These are phyloP conservation scores for Galaxias olidus DNA, from an alignment of 2,797 vertebrate species.

Conservation along the genomic window DNA sequence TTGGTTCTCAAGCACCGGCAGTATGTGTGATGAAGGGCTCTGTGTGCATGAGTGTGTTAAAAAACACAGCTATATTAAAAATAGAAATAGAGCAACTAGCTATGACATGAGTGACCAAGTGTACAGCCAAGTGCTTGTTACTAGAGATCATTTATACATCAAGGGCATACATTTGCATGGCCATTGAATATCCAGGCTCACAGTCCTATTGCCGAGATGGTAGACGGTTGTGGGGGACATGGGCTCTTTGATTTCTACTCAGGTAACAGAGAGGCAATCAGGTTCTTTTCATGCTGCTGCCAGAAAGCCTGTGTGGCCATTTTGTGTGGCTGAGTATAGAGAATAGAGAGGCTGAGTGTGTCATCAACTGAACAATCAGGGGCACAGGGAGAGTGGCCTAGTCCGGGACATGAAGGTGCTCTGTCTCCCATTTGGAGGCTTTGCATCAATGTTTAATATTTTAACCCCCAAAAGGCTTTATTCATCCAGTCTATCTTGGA, in stretches of 20 bases:
- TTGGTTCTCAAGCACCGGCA: too few species aligned
- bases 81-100: too few species aligned
- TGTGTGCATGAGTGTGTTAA: too few species aligned
- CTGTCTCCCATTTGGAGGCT: conserved; percentile 12
- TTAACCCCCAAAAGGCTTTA: neutral
- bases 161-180: neutral
- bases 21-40: too few species aligned
- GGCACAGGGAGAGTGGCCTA: neutral
- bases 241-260: conserved; percentile 8
- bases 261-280: conserved; percentile 8
- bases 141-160: neutral
- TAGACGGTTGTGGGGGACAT: neutral
- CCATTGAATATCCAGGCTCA: neutral
- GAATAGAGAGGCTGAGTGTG: conserved; percentile 2
- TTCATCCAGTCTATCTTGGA: too few species aligned
- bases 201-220: neutral
- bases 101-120: too few species aligned
- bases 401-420: conserved; percentile 7
- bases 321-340: conserved; percentile 6
- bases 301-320: conserved; percentile 4
- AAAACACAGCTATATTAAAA: too few species aligned
- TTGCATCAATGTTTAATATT: conserved; percentile 20
- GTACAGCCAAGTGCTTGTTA: too few species aligned
- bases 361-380: conserved; percentile 14
- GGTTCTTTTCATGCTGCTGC: conserved; percentile 7